Evolutionary conservation across 1,140 invertebrate species (phyloP).

Genomic region (Zaprionus capensis): DNA sequence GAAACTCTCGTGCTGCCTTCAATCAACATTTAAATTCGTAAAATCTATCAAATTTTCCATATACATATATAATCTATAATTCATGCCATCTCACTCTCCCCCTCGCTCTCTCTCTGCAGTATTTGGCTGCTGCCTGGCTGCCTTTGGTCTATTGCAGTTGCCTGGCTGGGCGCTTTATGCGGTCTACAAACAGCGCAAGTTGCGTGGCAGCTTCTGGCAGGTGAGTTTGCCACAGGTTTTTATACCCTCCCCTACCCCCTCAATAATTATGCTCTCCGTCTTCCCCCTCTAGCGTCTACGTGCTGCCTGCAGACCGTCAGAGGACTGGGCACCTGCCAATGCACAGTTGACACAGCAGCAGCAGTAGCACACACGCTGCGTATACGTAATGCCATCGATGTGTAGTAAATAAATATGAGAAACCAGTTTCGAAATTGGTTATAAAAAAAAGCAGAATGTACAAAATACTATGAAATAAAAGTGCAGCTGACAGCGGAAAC

Average conservation of each 20-base stretch:
- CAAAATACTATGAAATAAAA: conserved; percentile 12
- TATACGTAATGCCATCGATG: conserved; percentile 58
- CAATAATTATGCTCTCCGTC: conserved; percentile 9
- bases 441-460: conserved; percentile 12
- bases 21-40: conserved; percentile 7
- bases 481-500: conserved; percentile 9
- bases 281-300: conserved; percentile 49
- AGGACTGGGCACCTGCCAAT: conserved; percentile 62
- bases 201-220: conserved; percentile 39
- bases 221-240: conserved; percentile 23
- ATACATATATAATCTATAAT: conserved; percentile 1
- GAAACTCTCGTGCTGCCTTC: not conserved
- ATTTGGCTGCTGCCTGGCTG: conserved; percentile 85
- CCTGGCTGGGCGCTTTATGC: conserved; percentile 84
- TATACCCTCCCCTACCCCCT: too few species aligned
- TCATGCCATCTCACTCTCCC: not conserved
- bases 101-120: conserved; percentile 13
- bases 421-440: conserved; percentile 1
- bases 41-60: conserved; percentile 2
- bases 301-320: conserved; percentile 54
- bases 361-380: conserved; percentile 38
- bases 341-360: conserved; percentile 43
- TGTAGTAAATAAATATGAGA: not conserved
- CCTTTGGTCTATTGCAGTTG: conserved; percentile 84
- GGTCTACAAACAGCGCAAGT: conserved; percentile 48